phyloP scores from a whole-genome alignment of 1,140 invertebrate species.

The Campoletis sonorensis region DNA sequence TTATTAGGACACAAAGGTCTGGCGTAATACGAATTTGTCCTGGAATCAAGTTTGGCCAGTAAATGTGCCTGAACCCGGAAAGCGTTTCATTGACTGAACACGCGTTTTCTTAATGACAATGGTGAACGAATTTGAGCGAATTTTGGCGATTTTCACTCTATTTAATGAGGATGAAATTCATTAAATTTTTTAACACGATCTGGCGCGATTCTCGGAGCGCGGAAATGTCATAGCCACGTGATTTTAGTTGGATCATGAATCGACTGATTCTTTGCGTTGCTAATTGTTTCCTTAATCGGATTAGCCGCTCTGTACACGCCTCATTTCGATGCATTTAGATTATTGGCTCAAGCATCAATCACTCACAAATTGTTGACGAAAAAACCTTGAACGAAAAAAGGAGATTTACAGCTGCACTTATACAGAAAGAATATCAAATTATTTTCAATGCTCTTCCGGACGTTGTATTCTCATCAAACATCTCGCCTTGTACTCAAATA shows the following conservation, averaged over 20 bases:
- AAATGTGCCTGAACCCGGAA: neutral
- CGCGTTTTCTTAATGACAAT: neutral
- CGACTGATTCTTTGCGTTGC: slow-evolving; percentile 5
- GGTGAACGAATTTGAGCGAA: too few relatives aligned
- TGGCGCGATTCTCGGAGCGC: neutral
- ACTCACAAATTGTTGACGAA: slow-evolving; percentile 8
- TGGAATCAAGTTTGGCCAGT: neutral
- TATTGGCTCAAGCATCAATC: slow-evolving; percentile 14
- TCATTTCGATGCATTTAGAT: neutral
- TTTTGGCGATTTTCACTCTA: neutral
- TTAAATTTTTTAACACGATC: neutral
- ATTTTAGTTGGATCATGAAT: neutral
- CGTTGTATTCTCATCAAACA: neutral
- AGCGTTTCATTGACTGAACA: slow-evolving; percentile 2
- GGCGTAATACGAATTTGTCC: too few relatives aligned
- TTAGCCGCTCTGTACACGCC: neutral
- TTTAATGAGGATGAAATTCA: neutral
- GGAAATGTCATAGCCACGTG: neutral
- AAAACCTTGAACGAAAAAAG: slow-evolving; percentile 20
- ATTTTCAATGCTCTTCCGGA: slow-evolving; percentile 28
- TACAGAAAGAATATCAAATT: neutral
- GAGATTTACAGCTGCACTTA: slow-evolving; percentile 15
- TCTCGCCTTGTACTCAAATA: neutral
- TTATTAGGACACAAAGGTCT: too few relatives aligned
- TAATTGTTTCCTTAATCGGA: slow-evolving; percentile 28